Conservation (phyloP, 1,140 invertebrate genomes). For the Holcopasites calliopsidis region DNA sequence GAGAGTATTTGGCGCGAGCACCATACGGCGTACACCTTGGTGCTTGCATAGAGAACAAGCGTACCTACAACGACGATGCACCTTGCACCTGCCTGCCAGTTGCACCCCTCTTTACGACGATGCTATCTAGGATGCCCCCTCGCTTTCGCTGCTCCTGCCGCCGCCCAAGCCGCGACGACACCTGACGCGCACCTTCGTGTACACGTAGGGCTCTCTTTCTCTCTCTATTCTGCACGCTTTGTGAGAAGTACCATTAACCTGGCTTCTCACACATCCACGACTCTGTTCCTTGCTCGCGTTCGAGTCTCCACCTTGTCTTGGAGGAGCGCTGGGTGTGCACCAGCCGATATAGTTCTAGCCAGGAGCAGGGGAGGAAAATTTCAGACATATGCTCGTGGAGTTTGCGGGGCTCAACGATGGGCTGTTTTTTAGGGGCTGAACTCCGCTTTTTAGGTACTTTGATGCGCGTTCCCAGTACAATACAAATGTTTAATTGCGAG, state of each 20-base stretch:
- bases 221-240: conserved; percentile 25
- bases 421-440: too few species aligned
- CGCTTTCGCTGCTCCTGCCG: conserved; percentile 53
- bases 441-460: too few species aligned
- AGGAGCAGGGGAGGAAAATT: too few species aligned
- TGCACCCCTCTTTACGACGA: conserved; percentile 73
- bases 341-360: too few species aligned
- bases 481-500: too few species aligned
- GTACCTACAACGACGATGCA: conserved; percentile 57
- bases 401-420: too few species aligned
- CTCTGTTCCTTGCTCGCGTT: conserved; percentile 17
- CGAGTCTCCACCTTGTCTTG: too few species aligned
- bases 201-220: conserved; percentile 23
- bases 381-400: too few species aligned
- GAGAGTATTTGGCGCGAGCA: conserved; percentile 10
- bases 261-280: conserved; percentile 72
- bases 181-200: conserved; percentile 67
- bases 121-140: conserved; percentile 75
- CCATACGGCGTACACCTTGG: conserved; percentile 40
- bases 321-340: neutral
- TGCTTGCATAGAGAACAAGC: conserved; percentile 50
- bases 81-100: conserved; percentile 72
- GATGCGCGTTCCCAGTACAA: too few species aligned
- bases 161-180: conserved; percentile 61
- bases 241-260: conserved; percentile 76